Conservation (phyloP, 2,797 vertebrate genomes). For the Chaetophractus vellerosus region DNA sequence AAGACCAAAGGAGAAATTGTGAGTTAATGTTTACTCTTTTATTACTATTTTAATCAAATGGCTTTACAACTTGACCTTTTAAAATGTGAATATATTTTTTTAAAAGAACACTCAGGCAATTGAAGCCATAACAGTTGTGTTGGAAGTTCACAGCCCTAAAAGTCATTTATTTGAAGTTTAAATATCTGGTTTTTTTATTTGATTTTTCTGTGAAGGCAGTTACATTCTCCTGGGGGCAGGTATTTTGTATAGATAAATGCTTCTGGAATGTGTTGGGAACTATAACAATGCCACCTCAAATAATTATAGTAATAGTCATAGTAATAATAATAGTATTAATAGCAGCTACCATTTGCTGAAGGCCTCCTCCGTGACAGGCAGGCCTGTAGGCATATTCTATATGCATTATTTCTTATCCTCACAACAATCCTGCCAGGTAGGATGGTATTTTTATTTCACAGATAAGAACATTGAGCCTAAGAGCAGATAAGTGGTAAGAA, state of each 20-base stretch:
- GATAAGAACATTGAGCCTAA: constrained; percentile 8
- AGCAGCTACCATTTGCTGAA: background rate
- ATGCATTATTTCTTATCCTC: background rate
- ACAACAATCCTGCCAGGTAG: background rate
- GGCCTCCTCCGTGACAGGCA: background rate
- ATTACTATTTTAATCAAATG: constrained; percentile 87
- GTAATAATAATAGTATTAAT: background rate
- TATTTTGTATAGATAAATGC: background rate
- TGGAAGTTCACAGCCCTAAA: constrained; percentile 71
- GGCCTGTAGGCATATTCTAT: background rate
- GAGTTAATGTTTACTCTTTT: constrained; percentile 91
- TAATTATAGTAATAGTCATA: background rate
- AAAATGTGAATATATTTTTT: constrained; percentile 78
- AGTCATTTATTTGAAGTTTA: constrained; percentile 62
- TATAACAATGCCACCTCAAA: background rate
- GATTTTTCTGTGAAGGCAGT: background rate
- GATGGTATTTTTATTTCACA: constrained; percentile 45
- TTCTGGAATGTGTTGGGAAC: constrained; percentile 11
- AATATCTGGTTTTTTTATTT: background rate
- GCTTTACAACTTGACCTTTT: constrained; percentile 87
- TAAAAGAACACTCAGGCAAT: constrained; percentile 70
- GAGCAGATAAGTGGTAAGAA: background rate
- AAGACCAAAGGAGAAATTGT: constrained; percentile 89
- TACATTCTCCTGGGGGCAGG: background rate
- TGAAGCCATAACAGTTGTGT: constrained; percentile 69